Percentiles rank a stretch among this genome's conserved stretches.
Conservation (phyloP, 1,140 invertebrate genomes). For the Pogonognathellus flavescens region DNA sequence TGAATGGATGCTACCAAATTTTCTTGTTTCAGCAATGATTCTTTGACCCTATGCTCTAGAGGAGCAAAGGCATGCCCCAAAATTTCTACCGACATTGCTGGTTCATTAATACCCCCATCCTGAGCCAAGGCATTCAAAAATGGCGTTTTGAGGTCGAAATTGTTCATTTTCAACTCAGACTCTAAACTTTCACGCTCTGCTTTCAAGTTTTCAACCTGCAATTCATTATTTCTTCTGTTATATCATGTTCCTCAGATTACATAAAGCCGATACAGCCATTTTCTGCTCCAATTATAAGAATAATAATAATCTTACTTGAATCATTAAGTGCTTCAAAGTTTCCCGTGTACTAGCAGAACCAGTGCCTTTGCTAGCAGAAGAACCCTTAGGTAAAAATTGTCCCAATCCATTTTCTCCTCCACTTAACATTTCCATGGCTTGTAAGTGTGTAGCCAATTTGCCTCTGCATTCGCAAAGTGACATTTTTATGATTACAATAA, state of each 20-base stretch:
- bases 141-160: constrained; percentile 86
- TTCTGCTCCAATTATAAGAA: neutral
- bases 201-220: constrained; percentile 87
- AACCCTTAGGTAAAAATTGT: constrained; percentile 76
- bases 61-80: constrained; percentile 85
- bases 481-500: constrained; percentile 70
- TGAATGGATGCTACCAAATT: constrained; percentile 83
- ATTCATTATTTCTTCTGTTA: no score
- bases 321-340: constrained; percentile 85
- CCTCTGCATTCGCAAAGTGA: constrained; percentile 75
- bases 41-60: constrained; percentile 83
- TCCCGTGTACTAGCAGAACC: constrained; percentile 76
- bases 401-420: constrained; percentile 78
- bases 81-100: constrained; percentile 81
- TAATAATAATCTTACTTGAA: constrained; percentile 72
- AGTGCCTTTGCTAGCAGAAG: constrained; percentile 71
- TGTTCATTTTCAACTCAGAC: constrained; percentile 85
- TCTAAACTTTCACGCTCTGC: constrained; percentile 91
- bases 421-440: constrained; percentile 87
- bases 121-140: constrained; percentile 85
- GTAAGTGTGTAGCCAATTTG: constrained; percentile 86
- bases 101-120: constrained; percentile 91
- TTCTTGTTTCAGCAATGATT: constrained; percentile 85
- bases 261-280: no score
- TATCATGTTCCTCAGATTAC: no score